These are phyloP conservation scores for Anabacerthia variegaticeps DNA, from an alignment of 2,797 vertebrate species.

Conservation along the genomic window DNA sequence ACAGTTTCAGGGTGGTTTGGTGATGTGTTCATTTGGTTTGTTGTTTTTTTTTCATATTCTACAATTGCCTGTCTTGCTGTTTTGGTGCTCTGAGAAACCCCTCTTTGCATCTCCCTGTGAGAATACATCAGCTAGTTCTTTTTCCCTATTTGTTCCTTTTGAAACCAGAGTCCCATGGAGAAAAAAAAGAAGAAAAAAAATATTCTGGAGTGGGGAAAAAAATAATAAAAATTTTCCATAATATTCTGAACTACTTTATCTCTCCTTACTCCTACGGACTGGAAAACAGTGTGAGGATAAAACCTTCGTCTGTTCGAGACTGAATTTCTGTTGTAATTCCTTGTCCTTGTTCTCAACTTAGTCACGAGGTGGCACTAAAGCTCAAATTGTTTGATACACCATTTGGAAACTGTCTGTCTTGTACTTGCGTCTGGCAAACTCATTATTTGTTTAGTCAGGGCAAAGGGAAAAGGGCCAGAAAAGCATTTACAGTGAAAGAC, in stretches of 20 bases:
- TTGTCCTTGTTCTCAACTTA: not conserved
- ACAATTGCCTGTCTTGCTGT: fast-evolving
- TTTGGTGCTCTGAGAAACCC: not conserved
- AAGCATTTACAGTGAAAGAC: not conserved
- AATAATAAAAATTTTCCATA: not conserved
- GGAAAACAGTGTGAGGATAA: fast-evolving
- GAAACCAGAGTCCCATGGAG: not conserved
- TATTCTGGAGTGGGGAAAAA: fast-evolving
- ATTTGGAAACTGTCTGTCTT: fast-evolving
- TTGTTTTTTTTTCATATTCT: not conserved
- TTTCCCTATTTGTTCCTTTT: not conserved
- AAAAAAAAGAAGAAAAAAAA: not conserved
- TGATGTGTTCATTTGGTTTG: not conserved
- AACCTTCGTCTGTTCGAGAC: fast-evolving
- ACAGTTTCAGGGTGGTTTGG: fast-evolving
- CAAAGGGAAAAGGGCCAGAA: not conserved
- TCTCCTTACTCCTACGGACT: not conserved
- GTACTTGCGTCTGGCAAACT: fast-evolving
- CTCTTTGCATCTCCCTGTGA: not conserved
- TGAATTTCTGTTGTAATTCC: not conserved
- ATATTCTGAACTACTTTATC: not conserved
- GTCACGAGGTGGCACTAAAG: constrained; percentile 42
- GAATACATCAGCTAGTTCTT: not conserved
- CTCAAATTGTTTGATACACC: not conserved
- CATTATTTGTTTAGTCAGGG: not conserved